Percentiles rank a stretch among this genome's conserved stretches.
Evolutionary conservation across 2,888 invertebrate species (phyloP).

Genomic region (Agrotis puta): DNA sequence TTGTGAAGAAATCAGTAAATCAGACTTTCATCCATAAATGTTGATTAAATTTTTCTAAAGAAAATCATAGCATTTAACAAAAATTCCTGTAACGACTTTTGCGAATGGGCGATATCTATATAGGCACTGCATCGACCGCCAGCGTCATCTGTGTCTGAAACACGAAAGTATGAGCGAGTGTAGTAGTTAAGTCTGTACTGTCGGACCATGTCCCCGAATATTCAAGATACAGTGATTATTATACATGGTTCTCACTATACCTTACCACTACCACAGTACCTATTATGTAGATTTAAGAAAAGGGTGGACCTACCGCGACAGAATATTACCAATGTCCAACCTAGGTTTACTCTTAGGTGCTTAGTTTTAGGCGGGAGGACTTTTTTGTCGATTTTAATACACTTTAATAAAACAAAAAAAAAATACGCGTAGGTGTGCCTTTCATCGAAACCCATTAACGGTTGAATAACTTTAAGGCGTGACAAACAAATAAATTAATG

Average conservation of each 20-base stretch:
- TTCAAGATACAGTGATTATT: neutral
- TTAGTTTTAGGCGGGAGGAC: too few species aligned
- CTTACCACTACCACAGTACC: neutral
- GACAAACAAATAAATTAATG: neutral
- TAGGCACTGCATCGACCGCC: neutral
- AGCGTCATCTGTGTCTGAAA: neutral
- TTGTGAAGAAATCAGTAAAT: neutral
- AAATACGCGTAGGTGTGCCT: neutral
- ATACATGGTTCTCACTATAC: too few species aligned
- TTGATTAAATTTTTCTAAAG: neutral
- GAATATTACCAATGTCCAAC: too few species aligned
- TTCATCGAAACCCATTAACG: neutral
- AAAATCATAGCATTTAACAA: neutral
- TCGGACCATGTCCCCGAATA: neutral
- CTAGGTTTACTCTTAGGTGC: too few species aligned
- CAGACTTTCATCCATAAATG: neutral
- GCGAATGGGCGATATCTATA: neutral
- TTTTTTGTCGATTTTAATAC: too few species aligned
- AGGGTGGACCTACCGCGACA: too few species aligned
- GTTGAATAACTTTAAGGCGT: neutral
- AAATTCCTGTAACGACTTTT: too few species aligned
- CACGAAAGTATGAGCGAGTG: neutral
- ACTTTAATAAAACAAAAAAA: too few species aligned
- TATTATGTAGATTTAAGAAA: neutral
- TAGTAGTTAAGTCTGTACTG: neutral